Base-by-base conservation (phyloP, 2,113 vertebrate species). In the Tachycineta bicolor region DNA sequence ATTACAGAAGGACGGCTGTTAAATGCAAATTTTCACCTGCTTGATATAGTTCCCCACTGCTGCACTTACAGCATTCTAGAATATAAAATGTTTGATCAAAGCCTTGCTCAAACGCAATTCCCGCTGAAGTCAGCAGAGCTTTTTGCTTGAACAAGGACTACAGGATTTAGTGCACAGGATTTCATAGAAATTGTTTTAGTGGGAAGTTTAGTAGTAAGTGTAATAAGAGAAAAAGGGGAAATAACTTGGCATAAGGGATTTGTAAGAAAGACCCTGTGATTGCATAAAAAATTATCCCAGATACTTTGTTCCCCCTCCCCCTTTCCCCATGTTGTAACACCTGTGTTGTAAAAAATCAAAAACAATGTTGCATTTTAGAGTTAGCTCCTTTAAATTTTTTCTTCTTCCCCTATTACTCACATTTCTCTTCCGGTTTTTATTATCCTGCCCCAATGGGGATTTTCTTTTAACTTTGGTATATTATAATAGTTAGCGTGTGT, bases 381-480 rank as follows among this genome's bases (percentile, higher is more conserved):
- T 83, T 83, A 78, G n/a, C 34, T 63, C 25, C 58, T 83, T 87
- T 55, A 83, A 80, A 56, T 87, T 71, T 90, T 85, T 91, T 78
- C 56, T 95, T 89, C 92, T 85, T 96, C 75, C 73, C 52, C 24
- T 77, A 13, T 92, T 95, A 90, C 68, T 95, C 88, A 96, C 44
- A 75, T 96, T 94, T 90, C 71, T 96, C 88, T 96, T 97, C 94
- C 44, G 47, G 71, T 94, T 96, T 94, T 93, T 94, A 94, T 96
- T 96, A 91, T 93, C 79, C 80, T 90, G 83, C 39, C 75, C 71
- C 82, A 79, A 29, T 81, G 83, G 90, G 90, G 75, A 93, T 94
- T 90, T 96, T 96, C 79, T 94, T 92, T 88, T 83, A 92, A 86
- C 93, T 95, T 95, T 92, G 55, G 93, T 88, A 59, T 90, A 93